A percentile compares a stretch with the other conserved stretches of the same genome.
These are phyloP conservation scores for Adelphocoris suturalis DNA, from an alignment of 2,888 invertebrate genomes.

Conservation along the genomic window DNA sequence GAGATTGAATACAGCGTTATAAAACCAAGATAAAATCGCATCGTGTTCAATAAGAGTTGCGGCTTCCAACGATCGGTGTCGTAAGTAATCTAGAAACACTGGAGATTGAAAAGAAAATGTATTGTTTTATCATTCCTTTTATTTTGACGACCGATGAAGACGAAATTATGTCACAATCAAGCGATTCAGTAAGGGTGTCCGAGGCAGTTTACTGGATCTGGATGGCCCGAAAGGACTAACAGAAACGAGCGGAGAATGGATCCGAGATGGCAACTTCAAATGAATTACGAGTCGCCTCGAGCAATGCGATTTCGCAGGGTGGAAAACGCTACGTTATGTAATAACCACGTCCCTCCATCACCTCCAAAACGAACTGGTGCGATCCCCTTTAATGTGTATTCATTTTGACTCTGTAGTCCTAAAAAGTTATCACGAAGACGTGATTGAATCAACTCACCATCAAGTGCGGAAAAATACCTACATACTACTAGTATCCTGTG, in stretches of 20 bases:
- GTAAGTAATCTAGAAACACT: not conserved
- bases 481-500: too few relatives aligned
- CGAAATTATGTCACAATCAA: not conserved
- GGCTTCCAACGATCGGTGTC: not conserved
- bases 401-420: too few relatives aligned
- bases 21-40: not conserved
- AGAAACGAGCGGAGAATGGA: slow-evolving; percentile 7
- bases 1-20: not conserved
- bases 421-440: too few relatives aligned
- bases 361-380: not conserved
- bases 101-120: not conserved
- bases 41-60: not conserved
- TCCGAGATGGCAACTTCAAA: not conserved
- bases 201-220: not conserved
- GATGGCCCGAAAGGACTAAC: not conserved
- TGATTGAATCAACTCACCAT: too few relatives aligned
- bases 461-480: too few relatives aligned
- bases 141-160: not conserved
- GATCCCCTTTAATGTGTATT: too few relatives aligned
- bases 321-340: not conserved
- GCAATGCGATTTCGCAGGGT: not conserved
- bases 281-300: not conserved
- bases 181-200: not conserved
- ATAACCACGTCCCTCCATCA: not conserved
- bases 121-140: not conserved